Evolutionary conservation across 2,797 vertebrate genomes (phyloP), one percentile per base, ranked within the genome.

Genomic region (Sibirionetta formosa): DNA sequence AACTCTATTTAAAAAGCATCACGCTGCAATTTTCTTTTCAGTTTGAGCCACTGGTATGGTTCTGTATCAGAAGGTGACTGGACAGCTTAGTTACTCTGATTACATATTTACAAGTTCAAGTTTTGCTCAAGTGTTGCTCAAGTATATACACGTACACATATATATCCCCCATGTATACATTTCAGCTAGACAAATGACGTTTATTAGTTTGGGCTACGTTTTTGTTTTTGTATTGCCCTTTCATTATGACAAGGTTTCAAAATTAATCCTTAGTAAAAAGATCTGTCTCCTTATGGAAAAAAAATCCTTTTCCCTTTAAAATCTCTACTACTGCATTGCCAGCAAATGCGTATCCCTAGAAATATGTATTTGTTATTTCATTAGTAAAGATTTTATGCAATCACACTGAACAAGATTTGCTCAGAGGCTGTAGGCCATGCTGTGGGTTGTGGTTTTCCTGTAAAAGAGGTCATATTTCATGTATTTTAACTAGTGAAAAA

Each of bases 401-500:
- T 31, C 18, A 38, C 9, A 56, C 35, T 19, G n/a, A 72, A 70
- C 5, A 82, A 75, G 50, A 56, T 42, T 56, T 84, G 35, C 36
- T 50, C 46, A 76, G 31, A 44, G 35, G 42, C 51, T 72, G 22
- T 14, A 91, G 50, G n/a, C 27, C 69, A 88, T 0, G 2, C 26
- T 80, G 54, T 22, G 33, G 24, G 4, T 58, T 88, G 73, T 53
- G 82, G 38, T 51, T 77, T 78, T 77, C 33, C 71, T 61, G 29
- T 46, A 57, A 71, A 76, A 92, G 46, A 73, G 38, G 38, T 80
- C 2, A 2, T 73, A 89, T 65, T 88, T 80, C 17, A 63, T 14
- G 31, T 88, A 81, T 85, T 95, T 80, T 71, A 89, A 86, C 23
- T 51, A 70, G 19, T 35, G 29, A 33, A 73, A 95, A 94, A 91